These are phyloP conservation scores for Dasypus novemcinctus DNA, from an alignment of 2,113 vertebrate species.

Conservation along the genomic window DNA sequence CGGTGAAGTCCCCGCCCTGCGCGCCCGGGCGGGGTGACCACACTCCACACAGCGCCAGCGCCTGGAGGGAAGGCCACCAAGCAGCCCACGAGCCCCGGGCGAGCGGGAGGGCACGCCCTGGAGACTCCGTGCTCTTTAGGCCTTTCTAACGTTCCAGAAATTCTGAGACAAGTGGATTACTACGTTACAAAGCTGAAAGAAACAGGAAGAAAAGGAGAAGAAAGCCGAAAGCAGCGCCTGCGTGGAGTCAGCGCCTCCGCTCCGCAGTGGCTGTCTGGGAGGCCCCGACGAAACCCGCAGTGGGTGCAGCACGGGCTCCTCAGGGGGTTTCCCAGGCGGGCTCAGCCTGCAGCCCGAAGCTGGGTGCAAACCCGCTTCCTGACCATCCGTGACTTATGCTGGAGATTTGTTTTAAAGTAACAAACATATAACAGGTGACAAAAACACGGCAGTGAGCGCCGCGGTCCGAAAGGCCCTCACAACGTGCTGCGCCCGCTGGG, in stretches of 20 bases:
- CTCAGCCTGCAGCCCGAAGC: neutral
- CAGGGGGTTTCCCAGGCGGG: too few species aligned
- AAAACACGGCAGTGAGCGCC: too few species aligned
- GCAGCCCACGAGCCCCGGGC: too few species aligned
- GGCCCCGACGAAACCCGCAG: too few species aligned
- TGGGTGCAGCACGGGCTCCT: too few species aligned
- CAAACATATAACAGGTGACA: too few species aligned
- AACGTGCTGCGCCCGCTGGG: too few species aligned
- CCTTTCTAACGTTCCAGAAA: neutral
- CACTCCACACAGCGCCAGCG: rapidly evolving
- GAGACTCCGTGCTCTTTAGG: neutral
- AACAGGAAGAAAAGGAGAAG: too few species aligned
- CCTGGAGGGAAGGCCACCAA: too few species aligned
- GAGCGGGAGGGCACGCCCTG: too few species aligned
- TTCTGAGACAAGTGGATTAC: neutral
- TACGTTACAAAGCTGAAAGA: too few species aligned
- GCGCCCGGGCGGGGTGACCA: neutral
- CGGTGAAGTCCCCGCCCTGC: rapidly evolving
- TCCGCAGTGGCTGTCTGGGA: neutral
- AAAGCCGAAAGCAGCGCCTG: neutral
- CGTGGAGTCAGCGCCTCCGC: rapidly evolving
- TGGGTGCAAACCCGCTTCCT: neutral
- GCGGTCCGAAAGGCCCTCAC: too few species aligned
- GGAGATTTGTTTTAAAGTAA: neutral
- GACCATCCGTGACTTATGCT: neutral